These are phyloP conservation scores for Hylaeus anthracinus DNA, from an alignment of 1,140 invertebrate genomes.

Conservation along the genomic window DNA sequence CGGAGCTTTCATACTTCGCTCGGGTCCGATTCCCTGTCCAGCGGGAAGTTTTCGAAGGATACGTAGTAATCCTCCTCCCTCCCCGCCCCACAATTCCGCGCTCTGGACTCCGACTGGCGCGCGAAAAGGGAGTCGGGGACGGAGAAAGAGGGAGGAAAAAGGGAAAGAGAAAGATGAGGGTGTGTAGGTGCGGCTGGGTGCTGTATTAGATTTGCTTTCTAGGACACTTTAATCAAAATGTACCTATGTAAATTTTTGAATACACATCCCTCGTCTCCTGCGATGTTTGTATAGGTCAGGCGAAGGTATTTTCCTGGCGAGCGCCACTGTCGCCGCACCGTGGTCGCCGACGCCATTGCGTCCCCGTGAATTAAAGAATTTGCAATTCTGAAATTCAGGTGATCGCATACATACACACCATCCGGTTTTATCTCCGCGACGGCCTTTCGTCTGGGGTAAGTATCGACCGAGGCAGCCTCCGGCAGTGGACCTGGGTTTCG, in stretches of 20 bases:
- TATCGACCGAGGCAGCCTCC: conserved; percentile 52
- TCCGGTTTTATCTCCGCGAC: conserved; percentile 54
- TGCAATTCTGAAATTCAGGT: conserved; percentile 80
- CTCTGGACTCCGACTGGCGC: not conserved
- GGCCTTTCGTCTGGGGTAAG: conserved; percentile 46
- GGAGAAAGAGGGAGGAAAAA: not conserved
- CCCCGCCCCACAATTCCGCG: conserved; percentile 30
- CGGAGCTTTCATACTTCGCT: conserved; percentile 47
- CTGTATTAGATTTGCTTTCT: conserved; percentile 81
- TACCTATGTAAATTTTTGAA: conserved; percentile 83
- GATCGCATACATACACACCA: conserved; percentile 69
- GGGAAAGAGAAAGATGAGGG: not conserved
- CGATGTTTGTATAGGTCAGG: conserved; percentile 81
- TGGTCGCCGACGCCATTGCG: conserved; percentile 58
- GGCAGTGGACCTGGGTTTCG: not conserved
- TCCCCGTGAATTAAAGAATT: conserved; percentile 80
- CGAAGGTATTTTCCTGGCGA: conserved; percentile 78
- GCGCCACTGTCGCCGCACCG: conserved; percentile 40
- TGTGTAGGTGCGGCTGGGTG: conserved; percentile 44
- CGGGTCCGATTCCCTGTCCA: conserved; percentile 52
- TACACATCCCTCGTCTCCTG: conserved; percentile 77
- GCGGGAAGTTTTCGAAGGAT: conserved; percentile 59
- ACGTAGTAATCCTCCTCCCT: conserved; percentile 59
- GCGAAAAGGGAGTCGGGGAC: not conserved
- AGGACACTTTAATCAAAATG: conserved; percentile 82